Evolutionary conservation across 2,797 vertebrate species (phyloP), one percentile per base, ranked within the genome.

Genomic region (Amphiprion clarkii): DNA sequence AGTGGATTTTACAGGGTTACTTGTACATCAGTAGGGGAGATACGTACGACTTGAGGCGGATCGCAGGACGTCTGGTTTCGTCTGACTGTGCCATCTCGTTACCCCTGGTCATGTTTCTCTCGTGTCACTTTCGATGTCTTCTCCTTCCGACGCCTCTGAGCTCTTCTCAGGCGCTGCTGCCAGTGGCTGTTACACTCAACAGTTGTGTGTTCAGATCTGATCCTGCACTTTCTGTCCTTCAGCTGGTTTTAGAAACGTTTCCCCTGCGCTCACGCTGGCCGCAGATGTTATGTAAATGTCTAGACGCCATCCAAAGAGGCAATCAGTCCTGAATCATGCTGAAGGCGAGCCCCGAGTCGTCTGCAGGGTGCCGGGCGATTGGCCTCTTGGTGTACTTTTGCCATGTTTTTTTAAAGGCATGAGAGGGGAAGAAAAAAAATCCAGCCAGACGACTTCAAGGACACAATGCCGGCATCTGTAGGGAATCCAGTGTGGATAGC

Each of bases 241-340:
- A 76, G 57, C 64, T 40, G 57, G 40, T 61, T 82, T 76, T 70
- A 77, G 71, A 74, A 86, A 73, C 25, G 55, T 67, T 80, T 52
- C 56, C 69, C 71, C 19, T 63, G 67, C 71, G 54, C 79, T 71
- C 74, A 36, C 14, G 48, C 73, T 79, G 85, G 81, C 82, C 59
- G 10, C 66, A 86, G 84, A 71, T 76, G 83, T 86, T 85, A 87
- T 87, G 81, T 60, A 86, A 81, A 85, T 80, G 23, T 4, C 0
- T 1, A 70, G 71, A 83, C 8, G 4, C 54, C 51, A 79, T 84
- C 65, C 67, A 83, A 25, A 78, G 76, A 73, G 78, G 79, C 85
- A 79, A 73, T 42, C 9, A 52, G 63, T 87, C 82, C 78, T 52
- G 71, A 74, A 77, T 82, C 73, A 17, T 72, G 83, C 84, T 88